Conservation (phyloP, 2,113 vertebrate species). For the Telmatochromis sp. region DNA sequence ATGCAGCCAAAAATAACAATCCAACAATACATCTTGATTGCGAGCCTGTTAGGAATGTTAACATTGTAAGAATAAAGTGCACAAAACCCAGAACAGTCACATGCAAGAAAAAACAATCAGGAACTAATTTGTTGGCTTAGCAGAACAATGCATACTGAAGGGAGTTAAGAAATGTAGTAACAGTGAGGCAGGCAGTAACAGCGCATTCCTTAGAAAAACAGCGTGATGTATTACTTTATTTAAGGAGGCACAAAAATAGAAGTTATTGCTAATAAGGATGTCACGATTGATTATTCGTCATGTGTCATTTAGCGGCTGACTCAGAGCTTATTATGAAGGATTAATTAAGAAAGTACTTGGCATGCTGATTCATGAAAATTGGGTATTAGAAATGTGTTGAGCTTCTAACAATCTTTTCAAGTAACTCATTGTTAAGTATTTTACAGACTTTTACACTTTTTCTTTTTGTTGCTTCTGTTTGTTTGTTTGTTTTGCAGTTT, state of each 20-base stretch:
- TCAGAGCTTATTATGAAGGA: conserved; percentile 1
- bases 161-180: background rate
- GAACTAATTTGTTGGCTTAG: background rate
- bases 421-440: background rate
- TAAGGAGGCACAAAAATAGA: background rate
- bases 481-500: background rate
- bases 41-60: background rate
- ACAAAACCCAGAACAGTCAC: background rate
- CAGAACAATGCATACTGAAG: background rate
- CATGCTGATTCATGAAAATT: background rate
- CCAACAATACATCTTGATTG: conserved; percentile 8
- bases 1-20: conserved; percentile 24
- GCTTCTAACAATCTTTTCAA: background rate
- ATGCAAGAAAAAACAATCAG: background rate
- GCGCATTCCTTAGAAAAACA: background rate
- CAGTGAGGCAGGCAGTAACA: background rate
- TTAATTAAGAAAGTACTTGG: conserved; percentile 9
- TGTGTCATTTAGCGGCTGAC: conserved; percentile 13
- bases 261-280: background rate
- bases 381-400: background rate
- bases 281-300: background rate
- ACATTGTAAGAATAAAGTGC: background rate
- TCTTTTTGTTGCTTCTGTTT: background rate
- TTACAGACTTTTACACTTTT: background rate
- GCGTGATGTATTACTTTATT: background rate